Base-by-base conservation (phyloP, 2,888 invertebrate species). In the Carterocephalus palaemon region DNA sequence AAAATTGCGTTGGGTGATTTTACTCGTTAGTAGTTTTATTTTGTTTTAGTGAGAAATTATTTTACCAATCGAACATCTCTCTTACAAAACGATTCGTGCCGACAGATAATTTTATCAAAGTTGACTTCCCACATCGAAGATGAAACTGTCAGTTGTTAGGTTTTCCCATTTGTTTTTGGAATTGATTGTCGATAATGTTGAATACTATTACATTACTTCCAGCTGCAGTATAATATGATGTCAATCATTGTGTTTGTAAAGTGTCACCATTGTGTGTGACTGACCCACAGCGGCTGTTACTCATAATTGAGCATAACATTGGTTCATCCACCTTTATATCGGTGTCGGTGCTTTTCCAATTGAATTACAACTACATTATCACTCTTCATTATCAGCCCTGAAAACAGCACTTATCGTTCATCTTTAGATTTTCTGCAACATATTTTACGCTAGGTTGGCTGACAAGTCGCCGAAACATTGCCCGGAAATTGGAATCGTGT, bases 231-330 rank as follows among this genome's bases (percentile, higher is more conserved):
- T 48, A 52, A 52, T 59, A 47, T 47, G 45, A 41, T 40, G 45
- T 32, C 26, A 17, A 63, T 62, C 60, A 58, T 62, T 62, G 64
- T 66, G 60, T 62, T 63, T 58, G 62, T 72, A 68, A 72, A 69
- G 70, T 66, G 62, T 62, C 79, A 78, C n/a, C n/a, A n/a, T n/a
- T n/a, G n/a, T n/a, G n/a, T n/a, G n/a, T n/a, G n/a, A n/a, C n/a
- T n/a, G n/a, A n/a, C 77, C 75, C 75, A 74, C 76, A 73, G 72
- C 69, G 79, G 77, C 81, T 83, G 83, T 84, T 82, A 81, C 84
- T 83, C 78, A 81, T 81, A 74, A 83, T 74, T 83, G 83, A 84
- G 68, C 85, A 85, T 81, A 85, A 85, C 82, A 85, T 82, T 80
- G 76, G 75, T 69, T 75, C 70, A 69, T 69, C 81, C 80, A 81